phyloP scores from a whole-genome alignment of 2,113 vertebrate species.

The Tupaia tana region DNA sequence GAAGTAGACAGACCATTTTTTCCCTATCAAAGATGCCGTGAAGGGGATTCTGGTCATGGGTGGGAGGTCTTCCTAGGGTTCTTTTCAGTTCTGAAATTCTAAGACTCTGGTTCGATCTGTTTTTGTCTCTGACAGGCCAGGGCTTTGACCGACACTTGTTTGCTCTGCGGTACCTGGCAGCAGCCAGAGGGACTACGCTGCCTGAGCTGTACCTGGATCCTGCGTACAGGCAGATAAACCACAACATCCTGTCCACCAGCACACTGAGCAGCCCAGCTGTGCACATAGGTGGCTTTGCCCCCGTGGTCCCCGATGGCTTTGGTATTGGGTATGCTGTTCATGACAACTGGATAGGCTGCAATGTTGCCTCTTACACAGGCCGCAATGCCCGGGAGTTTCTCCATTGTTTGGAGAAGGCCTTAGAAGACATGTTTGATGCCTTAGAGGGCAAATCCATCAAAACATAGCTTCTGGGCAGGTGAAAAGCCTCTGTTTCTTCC shows the following conservation, averaged over 20 bases:
- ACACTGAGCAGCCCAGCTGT: slow-evolving; percentile 93
- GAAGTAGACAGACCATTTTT: not conserved
- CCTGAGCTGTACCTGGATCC: slow-evolving; percentile 92
- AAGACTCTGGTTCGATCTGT: not conserved
- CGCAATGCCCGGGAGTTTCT: slow-evolving; percentile 93
- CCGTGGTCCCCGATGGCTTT: slow-evolving; percentile 95
- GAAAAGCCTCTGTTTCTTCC: not conserved
- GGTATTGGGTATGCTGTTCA: slow-evolving; percentile 94
- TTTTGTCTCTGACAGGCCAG: slow-evolving; percentile 89
- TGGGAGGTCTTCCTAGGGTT: not conserved
- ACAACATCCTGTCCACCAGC: slow-evolving; percentile 97
- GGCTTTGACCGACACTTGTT: slow-evolving; percentile 98
- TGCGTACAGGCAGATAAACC: slow-evolving; percentile 93
- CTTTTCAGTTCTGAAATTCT: not conserved
- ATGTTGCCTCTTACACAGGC: slow-evolving; percentile 91
- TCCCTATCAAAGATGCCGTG: not conserved
- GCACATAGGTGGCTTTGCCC: slow-evolving; percentile 93
- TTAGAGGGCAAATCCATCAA: slow-evolving; percentile 91
- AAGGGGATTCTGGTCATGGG: not conserved
- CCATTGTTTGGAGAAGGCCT: slow-evolving; percentile 91
- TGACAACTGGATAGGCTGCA: slow-evolving; percentile 94
- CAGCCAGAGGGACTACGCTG: slow-evolving; percentile 85
- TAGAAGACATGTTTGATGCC: slow-evolving; percentile 95
- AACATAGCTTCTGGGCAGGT: slow-evolving; percentile 77
- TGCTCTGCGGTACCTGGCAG: slow-evolving; percentile 90